phyloP scores from a whole-genome alignment of 2,113 vertebrate species.

The Lagopus leucura region DNA sequence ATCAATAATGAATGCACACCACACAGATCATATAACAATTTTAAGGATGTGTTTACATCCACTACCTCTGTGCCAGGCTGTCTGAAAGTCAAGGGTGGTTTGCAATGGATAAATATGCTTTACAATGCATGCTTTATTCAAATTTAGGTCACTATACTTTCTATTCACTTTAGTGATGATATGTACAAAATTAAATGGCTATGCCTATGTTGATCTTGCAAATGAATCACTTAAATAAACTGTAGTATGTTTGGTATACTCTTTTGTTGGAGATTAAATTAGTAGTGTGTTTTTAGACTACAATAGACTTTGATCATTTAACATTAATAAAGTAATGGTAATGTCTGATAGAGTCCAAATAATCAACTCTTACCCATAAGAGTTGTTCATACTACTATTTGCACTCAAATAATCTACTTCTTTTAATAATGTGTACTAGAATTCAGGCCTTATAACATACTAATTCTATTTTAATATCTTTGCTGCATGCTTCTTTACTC shows the following conservation, averaged over 20 bases:
- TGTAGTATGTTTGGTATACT: not conserved
- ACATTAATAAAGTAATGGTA: not conserved
- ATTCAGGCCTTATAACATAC: not conserved
- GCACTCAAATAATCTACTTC: not conserved
- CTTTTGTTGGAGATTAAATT: not conserved
- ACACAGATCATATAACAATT: not conserved
- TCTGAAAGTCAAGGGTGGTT: not conserved
- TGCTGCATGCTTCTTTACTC: not conserved
- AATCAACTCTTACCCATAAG: not conserved
- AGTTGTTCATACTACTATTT: not conserved
- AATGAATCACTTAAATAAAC: not conserved
- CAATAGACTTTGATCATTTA: constrained; percentile 26
- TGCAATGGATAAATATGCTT: not conserved
- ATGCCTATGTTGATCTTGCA: constrained; percentile 17
- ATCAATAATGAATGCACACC: not conserved
- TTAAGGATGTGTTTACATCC: not conserved
- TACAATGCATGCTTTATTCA: not conserved
- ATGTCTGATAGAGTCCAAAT: not conserved
- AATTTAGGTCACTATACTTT: not conserved
- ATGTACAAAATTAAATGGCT: constrained; percentile 27
- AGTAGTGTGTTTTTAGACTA: constrained; percentile 4
- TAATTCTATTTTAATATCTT: not conserved
- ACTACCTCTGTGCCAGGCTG: not conserved
- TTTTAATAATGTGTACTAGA: not conserved
- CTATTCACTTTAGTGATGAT: not conserved